Percentiles rank a stretch among this genome's conserved stretches.
phyloP scores from a whole-genome alignment of 2,113 vertebrate genomes.

The Python bivittatus region DNA sequence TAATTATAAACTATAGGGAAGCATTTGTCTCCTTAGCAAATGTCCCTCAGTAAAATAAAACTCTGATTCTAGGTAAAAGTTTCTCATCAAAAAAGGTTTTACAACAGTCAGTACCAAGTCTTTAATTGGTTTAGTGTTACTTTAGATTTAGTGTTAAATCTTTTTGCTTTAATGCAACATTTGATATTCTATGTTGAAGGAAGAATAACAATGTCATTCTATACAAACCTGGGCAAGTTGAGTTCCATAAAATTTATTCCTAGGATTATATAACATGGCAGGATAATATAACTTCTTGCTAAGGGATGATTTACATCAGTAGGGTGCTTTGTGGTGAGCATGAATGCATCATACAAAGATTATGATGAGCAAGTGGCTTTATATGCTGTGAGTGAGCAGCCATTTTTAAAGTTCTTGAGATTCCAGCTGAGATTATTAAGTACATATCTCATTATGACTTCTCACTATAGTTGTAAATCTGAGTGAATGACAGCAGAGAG shows the following conservation, averaged over 20 bases:
- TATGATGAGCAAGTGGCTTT: not conserved
- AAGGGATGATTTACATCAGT: not conserved
- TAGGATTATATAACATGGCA: not conserved
- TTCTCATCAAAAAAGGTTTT: not conserved
- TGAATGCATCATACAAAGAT: not conserved
- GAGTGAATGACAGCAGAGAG: not conserved
- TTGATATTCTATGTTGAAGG: not conserved
- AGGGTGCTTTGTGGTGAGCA: not conserved
- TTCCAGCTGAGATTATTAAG: not conserved
- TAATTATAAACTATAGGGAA: not conserved
- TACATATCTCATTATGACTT: not conserved
- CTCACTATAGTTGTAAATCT: not conserved
- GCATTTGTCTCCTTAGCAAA: not conserved
- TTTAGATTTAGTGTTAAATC: no score
- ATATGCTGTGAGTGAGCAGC: not conserved
- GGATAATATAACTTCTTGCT: not conserved
- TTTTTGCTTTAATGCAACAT: not conserved
- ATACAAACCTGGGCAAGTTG: not conserved
- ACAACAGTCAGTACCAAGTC: not conserved
- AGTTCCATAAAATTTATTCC: not conserved
- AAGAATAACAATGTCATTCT: not conserved
- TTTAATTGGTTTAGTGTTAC: conserved; percentile 31
- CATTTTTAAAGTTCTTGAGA: not conserved
- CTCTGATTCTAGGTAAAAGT: not conserved
- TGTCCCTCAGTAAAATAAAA: not conserved